A percentile compares a stretch with the other conserved stretches of the same genome.
These are phyloP conservation scores for Coregonus clupeaformis DNA, from an alignment of 2,113 vertebrate genomes.

Conservation along the genomic window DNA sequence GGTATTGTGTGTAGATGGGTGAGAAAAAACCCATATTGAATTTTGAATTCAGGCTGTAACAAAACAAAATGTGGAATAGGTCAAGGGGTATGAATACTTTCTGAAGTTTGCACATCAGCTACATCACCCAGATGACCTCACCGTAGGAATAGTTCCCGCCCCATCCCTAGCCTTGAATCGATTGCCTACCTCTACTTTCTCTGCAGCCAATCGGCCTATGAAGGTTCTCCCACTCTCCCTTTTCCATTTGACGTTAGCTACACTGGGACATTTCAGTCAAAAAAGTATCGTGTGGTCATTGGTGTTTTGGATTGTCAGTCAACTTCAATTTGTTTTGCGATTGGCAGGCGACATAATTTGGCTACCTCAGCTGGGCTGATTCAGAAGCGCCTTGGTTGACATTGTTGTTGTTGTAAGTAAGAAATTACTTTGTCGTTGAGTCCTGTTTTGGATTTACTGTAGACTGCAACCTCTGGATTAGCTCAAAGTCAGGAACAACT, in stretches of 20 bases:
- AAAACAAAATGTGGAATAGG: too few relatives aligned
- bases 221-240: neutral
- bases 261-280: conserved; percentile 35
- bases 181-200: conserved; percentile 16
- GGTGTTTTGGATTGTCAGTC: conserved; percentile 19
- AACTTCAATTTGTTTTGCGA: neutral
- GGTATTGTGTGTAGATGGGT: too few relatives aligned
- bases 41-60: too few relatives aligned
- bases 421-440: conserved; percentile 75
- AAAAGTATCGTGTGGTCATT: neutral
- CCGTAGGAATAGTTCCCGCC: conserved; percentile 28
- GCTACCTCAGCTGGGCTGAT: conserved; percentile 45
- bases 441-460: conserved; percentile 46
- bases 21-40: too few relatives aligned
- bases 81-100: too few relatives aligned
- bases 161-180: conserved; percentile 13
- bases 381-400: conserved; percentile 58
- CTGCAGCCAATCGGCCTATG: conserved; percentile 51
- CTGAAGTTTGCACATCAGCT: too few relatives aligned
- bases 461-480: conserved; percentile 27
- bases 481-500: conserved; percentile 50
- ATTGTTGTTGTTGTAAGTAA: conserved; percentile 79
- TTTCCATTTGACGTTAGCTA: conserved; percentile 47
- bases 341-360: conserved; percentile 48
- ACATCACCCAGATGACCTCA: conserved; percentile 65